Evolutionary conservation across 2,888 invertebrate species (phyloP).

Genomic region (Epiblema foenella): DNA sequence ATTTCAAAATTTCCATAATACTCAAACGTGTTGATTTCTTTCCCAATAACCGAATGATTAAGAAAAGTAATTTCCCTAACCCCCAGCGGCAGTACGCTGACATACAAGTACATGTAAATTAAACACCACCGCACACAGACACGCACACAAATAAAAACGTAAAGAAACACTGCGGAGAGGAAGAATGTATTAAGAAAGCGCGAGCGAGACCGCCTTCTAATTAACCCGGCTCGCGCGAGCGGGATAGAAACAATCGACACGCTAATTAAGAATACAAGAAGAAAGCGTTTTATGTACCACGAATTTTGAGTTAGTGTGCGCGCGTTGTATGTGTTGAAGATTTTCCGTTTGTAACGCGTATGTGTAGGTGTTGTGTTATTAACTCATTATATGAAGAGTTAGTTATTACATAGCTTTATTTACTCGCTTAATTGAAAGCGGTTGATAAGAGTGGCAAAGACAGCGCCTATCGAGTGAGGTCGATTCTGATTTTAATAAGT

Average conservation of each 20-base stretch:
- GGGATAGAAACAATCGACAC: constrained; percentile 76
- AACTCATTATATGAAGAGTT: constrained; percentile 84
- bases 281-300: constrained; percentile 84
- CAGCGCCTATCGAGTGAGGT: constrained; percentile 65
- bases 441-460: constrained; percentile 77
- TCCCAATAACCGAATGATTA: not conserved
- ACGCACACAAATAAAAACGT: constrained; percentile 85
- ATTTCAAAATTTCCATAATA: too few relatives aligned
- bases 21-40: not conserved
- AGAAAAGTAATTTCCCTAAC: constrained; percentile 49
- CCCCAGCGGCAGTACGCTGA: constrained; percentile 70
- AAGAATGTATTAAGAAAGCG: constrained; percentile 86
- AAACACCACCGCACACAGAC: constrained; percentile 84
- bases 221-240: constrained; percentile 76
- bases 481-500: constrained; percentile 62
- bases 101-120: constrained; percentile 85
- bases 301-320: constrained; percentile 70
- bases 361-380: constrained; percentile 79
- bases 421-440: constrained; percentile 83
- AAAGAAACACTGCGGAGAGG: constrained; percentile 84
- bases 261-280: constrained; percentile 90
- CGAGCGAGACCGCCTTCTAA: constrained; percentile 80
- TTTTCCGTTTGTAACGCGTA: constrained; percentile 54
- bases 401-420: constrained; percentile 79
- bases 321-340: constrained; percentile 49